Evolutionary conservation across 2,888 invertebrate genomes (phyloP), one percentile per base, ranked within the genome.

Genomic region (Hartigia nigra): DNA sequence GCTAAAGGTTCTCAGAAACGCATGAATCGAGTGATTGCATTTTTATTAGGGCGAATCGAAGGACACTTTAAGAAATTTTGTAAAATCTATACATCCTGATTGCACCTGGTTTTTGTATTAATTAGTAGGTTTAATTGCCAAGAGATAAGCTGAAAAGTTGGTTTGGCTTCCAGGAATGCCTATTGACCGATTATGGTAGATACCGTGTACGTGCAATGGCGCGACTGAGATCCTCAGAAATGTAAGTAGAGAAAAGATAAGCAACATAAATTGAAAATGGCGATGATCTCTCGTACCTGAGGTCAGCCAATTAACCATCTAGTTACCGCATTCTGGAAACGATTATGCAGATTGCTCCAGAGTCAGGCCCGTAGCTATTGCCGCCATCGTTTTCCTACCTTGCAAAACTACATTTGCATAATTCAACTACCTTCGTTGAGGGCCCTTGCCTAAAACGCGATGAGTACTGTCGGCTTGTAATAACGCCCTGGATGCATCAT

Each of bases 341-440:
- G 81, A 83, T 85, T 85, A 82, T 82, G 83, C 81, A 75, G 76
- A 84, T 78, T 79, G 80, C 74, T 76, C 82, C 78, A 39, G 70
- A 75, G 55, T 23, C 55, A 23, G 5, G 55, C 23, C 55, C 23
- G 5, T 55, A 55, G 55, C 55, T 23, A 55, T 9, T 23, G 55
- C 55, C 9, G 23, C 55, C 23, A 23, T 55, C 55, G 23, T 23
- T 23, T 55, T 55, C 55, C 55, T 23, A 55, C 55, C 55, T 75
- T 75, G 36, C 31, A 14, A 72, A 31, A 72, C 23, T 35, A 74
- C 77, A 79, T 84, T 84, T 82, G 79, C 82, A 82, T 83, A 80
- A 82, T 81, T 80, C 77, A 82, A 84, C 82, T 79, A 79, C 76
- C 72, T 55, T 55, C 23, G 55, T 5, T 23, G 55, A 5, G 55